phyloP scores from a whole-genome alignment of 2,113 vertebrate species.

The Laticauda colubrina region DNA sequence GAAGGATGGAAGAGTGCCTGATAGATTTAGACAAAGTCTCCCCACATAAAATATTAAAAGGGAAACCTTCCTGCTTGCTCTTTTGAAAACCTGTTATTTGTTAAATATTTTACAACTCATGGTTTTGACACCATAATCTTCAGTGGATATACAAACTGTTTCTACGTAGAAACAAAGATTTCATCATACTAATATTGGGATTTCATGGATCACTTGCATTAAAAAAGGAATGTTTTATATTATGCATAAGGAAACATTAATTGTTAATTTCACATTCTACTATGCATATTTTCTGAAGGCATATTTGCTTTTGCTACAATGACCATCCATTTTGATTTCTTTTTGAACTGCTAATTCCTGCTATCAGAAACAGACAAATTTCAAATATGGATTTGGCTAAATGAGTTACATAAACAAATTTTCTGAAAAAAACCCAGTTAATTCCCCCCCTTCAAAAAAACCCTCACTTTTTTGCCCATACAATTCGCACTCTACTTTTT shows the following conservation, averaged over 20 bases:
- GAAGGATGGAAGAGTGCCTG: not conserved
- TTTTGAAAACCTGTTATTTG: not conserved
- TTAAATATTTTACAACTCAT: not conserved
- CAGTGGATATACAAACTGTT: not conserved
- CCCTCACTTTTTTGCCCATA: not conserved
- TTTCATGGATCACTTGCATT: not conserved
- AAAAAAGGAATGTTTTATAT: not conserved
- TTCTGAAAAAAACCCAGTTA: not conserved
- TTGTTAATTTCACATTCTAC: not conserved
- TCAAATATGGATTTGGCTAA: not conserved
- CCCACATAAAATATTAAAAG: not conserved
- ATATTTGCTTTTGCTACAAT: not conserved
- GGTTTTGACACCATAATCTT: not conserved
- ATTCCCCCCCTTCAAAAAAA: not conserved
- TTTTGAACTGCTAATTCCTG: not conserved
- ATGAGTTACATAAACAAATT: not conserved
- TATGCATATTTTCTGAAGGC: not conserved
- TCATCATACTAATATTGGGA: not conserved
- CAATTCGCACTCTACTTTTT: not conserved
- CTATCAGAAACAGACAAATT: not conserved
- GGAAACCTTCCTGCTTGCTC: not conserved
- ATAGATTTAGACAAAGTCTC: not conserved
- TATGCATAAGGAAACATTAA: not conserved
- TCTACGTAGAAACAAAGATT: not conserved
- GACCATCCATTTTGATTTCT: not conserved